Conservation (phyloP, 2,888 invertebrate species). For the Oscheius onirici region DNA sequence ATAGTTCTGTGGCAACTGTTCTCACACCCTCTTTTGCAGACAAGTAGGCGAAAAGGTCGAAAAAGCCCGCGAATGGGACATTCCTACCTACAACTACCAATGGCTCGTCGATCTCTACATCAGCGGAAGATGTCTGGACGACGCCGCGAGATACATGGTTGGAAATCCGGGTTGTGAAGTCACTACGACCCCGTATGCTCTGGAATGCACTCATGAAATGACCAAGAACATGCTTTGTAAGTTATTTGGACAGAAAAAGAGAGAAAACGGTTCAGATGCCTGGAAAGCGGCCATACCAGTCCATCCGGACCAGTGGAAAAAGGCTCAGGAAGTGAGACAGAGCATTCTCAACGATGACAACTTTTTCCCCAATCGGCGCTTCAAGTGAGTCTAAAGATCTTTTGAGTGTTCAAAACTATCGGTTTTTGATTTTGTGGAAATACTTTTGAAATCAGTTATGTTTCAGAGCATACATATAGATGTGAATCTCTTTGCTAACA, state of each 20-base stretch:
- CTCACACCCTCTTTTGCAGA: slow-evolving; percentile 8
- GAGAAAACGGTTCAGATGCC: slow-evolving; percentile 43
- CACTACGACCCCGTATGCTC: slow-evolving; percentile 34
- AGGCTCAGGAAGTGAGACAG: slow-evolving; percentile 38
- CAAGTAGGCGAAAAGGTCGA: slow-evolving; percentile 80
- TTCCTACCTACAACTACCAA: slow-evolving; percentile 83
- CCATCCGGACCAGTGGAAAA: slow-evolving; percentile 41
- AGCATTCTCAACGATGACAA: slow-evolving; percentile 42
- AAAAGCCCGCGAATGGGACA: slow-evolving; percentile 90
- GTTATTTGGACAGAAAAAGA: background rate
- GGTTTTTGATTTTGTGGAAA: too few relatives aligned
- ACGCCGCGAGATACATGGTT: background rate
- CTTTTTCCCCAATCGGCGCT: slow-evolving; percentile 53
- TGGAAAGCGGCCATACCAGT: slow-evolving; percentile 57
- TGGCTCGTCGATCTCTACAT: slow-evolving; percentile 64
- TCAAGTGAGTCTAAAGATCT: slow-evolving; percentile 43
- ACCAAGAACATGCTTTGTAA: slow-evolving; percentile 39
- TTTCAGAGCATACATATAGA: too few relatives aligned
- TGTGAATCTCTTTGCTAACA: too few relatives aligned
- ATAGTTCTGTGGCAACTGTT: too few relatives aligned
- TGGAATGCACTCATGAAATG: slow-evolving; percentile 39
- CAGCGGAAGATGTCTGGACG: slow-evolving; percentile 21
- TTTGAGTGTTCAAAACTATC: background rate
- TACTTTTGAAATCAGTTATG: too few relatives aligned
- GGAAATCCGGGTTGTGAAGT: slow-evolving; percentile 24